Conservation (phyloP, 1,140 invertebrate species). For the Anagrus nilaparvatae region DNA sequence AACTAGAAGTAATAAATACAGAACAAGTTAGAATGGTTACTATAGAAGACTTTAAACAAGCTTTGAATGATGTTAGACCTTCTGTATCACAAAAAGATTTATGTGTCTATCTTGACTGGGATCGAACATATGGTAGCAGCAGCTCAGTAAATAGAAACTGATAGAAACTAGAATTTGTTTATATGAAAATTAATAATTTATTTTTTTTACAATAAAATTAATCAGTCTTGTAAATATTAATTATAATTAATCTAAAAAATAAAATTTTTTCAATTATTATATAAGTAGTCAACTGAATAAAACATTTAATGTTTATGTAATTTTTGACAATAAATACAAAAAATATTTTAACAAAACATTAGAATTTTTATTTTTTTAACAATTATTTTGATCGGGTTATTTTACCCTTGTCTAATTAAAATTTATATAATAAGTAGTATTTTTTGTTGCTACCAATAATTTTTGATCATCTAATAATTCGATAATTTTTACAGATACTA, state of each 20-base stretch:
- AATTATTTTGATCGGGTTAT: background rate
- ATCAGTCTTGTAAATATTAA: background rate
- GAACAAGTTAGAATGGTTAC: slow-evolving; percentile 65
- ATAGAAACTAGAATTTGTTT: slow-evolving; percentile 9
- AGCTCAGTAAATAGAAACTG: slow-evolving; percentile 5
- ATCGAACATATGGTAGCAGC: slow-evolving; percentile 73
- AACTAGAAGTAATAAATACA: slow-evolving; percentile 59
- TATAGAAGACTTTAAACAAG: slow-evolving; percentile 67
- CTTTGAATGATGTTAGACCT: slow-evolving; percentile 66
- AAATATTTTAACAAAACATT: background rate
- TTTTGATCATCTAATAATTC: slow-evolving; percentile 14
- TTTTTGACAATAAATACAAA: background rate
- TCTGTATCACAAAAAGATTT: slow-evolving; percentile 79
- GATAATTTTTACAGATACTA: slow-evolving; percentile 21
- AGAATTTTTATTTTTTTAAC: background rate
- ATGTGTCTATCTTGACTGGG: slow-evolving; percentile 73
- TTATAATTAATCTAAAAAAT: background rate
- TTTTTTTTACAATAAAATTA: background rate
- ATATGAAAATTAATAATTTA: background rate
- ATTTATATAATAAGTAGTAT: slow-evolving; percentile 8
- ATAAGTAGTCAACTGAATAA: background rate
- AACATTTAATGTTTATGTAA: background rate
- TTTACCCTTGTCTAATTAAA: background rate
- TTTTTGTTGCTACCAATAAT: slow-evolving; percentile 11
- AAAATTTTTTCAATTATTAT: background rate